Base-by-base conservation (phyloP, 2,888 invertebrate species). In the Oscheius sp. region DNA sequence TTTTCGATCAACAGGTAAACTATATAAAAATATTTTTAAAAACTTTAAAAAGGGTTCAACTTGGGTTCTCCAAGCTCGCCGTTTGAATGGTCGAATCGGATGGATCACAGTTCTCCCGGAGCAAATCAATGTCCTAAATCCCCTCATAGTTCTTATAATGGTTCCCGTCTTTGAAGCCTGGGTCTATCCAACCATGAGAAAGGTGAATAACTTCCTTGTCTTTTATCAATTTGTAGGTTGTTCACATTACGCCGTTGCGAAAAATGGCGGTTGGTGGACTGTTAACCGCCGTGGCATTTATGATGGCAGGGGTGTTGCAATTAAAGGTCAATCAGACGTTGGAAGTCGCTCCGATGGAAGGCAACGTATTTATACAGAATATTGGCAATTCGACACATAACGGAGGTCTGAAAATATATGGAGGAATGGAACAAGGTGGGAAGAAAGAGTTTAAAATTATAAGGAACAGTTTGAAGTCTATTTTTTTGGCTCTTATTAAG, bases 191-290 rank as follows among this genome's bases (percentile, higher is more conserved):
- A 75, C 84, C 12, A 72, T 87, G 33, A 83, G 85, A 57, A 85
- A 84, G 67, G 83, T 70, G 36, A 0, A 2, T 0, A 14, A 12
- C 26, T 47, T 26, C 51, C 28, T 1, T 32, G 9, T 17, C 47
- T 12, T 24, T 4, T 22, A 57, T 9, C 14, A 28, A 56, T 59
- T n/a, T 51, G 32, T 24, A 70, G 70, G 33, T 85, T 28, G 77
- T 88, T 30, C 86, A 87, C n/a, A 86, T 86, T 72, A 92, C 92
- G 64, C 94, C 95, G 0, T 88, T 95, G 59, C 92, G 94, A 84
- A 92, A 93, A 86, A 91, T 98, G 89, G 91, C 91, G 0, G 89
- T 91, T 82, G 97, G 97, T 2, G 95, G 95, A 38, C 83, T 94
- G 14, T 86, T 97, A 1, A 93, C 94, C 0, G 92, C 92, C 0